Conservation (phyloP, 2,797 vertebrate species). For the Sitta carolinensis region DNA sequence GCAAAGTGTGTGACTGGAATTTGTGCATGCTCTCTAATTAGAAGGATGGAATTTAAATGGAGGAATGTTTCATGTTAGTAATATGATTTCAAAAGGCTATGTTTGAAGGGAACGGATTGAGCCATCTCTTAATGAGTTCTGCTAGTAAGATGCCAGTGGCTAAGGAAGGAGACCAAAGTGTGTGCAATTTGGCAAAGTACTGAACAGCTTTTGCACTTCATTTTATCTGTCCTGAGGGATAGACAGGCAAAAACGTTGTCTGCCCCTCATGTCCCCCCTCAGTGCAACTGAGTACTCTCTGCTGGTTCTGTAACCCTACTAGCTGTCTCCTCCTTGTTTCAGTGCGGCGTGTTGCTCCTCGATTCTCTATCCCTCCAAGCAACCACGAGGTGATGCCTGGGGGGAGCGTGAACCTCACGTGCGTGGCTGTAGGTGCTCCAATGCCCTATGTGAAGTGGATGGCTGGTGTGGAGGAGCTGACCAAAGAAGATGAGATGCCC, state of each 20-base stretch:
- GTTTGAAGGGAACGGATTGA: constrained; percentile 36
- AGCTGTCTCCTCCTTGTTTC: constrained; percentile 79
- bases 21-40: constrained; percentile 55
- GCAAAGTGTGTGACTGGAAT: constrained; percentile 37
- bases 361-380: constrained; percentile 97
- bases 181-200: constrained; percentile 43
- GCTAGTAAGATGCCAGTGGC: constrained; percentile 49
- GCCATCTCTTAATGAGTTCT: constrained; percentile 46
- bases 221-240: constrained; percentile 45
- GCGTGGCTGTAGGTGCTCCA: constrained; percentile 94
- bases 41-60: constrained; percentile 31
- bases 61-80: constrained; percentile 49
- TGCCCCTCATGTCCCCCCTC: neutral
- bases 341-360: constrained; percentile 96
- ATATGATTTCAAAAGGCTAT: constrained; percentile 51
- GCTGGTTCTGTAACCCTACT: constrained; percentile 54
- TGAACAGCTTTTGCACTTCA: constrained; percentile 14
- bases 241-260: constrained; percentile 33
- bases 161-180: constrained; percentile 40
- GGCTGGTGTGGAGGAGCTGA: constrained; percentile 87
- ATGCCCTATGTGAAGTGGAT: constrained; percentile 98
- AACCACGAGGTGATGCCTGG: constrained; percentile 97
- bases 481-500: constrained; percentile 93
- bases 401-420: constrained; percentile 94
- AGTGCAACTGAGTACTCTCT: neutral